These are phyloP conservation scores for Drosophila pandora DNA, from an alignment of 1,140 invertebrate genomes.

Conservation along the genomic window DNA sequence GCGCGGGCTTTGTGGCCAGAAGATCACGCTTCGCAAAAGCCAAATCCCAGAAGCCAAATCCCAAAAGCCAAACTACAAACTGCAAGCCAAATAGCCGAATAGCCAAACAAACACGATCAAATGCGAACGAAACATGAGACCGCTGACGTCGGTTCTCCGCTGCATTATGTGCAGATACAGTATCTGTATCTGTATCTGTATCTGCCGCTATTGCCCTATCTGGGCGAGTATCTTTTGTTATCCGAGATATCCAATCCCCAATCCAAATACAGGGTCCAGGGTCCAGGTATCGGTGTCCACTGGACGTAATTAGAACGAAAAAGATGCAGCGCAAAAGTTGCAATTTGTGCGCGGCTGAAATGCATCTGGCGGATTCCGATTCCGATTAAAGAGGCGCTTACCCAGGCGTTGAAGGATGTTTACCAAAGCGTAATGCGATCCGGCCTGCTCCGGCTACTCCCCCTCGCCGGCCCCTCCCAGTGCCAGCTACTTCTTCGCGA, in stretches of 20 bases:
- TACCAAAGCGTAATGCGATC: conserved; percentile 62
- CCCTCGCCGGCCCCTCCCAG: not conserved
- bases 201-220: conserved; percentile 15
- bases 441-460: not conserved
- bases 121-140: conserved; percentile 53
- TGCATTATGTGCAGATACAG: not conserved
- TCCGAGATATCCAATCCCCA: conserved; percentile 38
- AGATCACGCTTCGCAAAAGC: conserved; percentile 61
- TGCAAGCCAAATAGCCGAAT: conserved; percentile 6
- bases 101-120: conserved; percentile 66
- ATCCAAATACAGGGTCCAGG: conserved; percentile 1
- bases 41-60: not conserved
- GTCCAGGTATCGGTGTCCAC: conserved; percentile 54
- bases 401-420: conserved; percentile 65
- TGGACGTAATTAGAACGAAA: conserved; percentile 73
- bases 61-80: conserved; percentile 3
- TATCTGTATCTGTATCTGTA: conserved; percentile 19
- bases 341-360: conserved; percentile 42
- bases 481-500: not conserved
- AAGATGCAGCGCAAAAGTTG: conserved; percentile 19
- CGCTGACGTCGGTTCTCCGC: conserved; percentile 52
- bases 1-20: conserved; percentile 40
- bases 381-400: conserved; percentile 71
- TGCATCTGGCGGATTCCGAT: conserved; percentile 73
- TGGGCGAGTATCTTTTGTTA: conserved; percentile 20